These are phyloP conservation scores for Clitarchus hookeri DNA, from an alignment of 2,888 invertebrate genomes.

Conservation along the genomic window DNA sequence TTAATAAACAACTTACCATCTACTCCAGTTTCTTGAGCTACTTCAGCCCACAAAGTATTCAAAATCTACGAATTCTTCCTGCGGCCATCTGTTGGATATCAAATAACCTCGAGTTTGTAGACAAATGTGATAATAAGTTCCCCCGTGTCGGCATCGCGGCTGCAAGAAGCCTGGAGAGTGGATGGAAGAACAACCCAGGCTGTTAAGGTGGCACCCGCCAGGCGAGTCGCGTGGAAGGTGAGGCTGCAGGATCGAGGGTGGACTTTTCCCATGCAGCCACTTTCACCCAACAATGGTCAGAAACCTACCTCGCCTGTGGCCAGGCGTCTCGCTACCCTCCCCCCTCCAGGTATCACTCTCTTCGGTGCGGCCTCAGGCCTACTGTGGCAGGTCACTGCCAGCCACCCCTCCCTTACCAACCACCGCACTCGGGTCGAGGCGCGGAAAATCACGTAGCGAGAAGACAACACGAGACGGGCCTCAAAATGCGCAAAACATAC, in stretches of 20 bases:
- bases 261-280: background rate
- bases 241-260: too few species aligned
- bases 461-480: too few species aligned
- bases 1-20: background rate
- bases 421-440: too few species aligned
- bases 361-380: background rate
- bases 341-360: background rate
- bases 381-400: too few species aligned
- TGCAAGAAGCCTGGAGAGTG: background rate
- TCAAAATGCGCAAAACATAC: too few species aligned
- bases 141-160: background rate
- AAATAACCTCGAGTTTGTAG: background rate
- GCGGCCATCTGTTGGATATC: background rate
- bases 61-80: background rate
- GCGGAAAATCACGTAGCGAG: too few species aligned
- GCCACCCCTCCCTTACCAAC: too few species aligned
- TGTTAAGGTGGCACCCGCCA: background rate
- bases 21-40: background rate
- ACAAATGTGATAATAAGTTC: background rate
- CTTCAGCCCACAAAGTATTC: background rate
- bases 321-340: conserved; percentile 8
- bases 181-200: background rate
- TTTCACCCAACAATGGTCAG: background rate
- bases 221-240: background rate
- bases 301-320: background rate